Evolutionary conservation across 2,797 vertebrate species (phyloP).

Genomic region (Perdix hodgsoniae): DNA sequence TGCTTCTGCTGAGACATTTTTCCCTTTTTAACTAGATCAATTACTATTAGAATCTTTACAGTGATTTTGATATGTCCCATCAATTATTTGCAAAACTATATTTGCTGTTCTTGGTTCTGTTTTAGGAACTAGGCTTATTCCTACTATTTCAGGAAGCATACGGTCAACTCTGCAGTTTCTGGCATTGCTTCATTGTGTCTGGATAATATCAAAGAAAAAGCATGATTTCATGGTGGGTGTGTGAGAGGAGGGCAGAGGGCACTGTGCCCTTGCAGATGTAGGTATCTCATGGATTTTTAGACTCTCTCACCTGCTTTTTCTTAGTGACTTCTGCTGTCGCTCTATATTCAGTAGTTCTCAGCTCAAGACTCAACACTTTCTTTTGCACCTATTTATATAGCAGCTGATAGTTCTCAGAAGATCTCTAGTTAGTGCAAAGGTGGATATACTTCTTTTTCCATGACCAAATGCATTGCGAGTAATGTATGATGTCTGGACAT

Average conservation of each 20-base stretch:
- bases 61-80: neutral
- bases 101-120: neutral
- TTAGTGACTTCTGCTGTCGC: neutral
- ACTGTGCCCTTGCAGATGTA: neutral
- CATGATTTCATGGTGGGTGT: rapidly evolving
- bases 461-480: conserved; percentile 19
- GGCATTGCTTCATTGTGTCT: neutral
- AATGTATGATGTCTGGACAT: conserved; percentile 59
- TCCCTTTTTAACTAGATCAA: neutral
- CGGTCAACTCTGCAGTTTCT: neutral
- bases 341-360: neutral
- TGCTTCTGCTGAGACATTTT: neutral
- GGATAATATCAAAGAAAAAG: neutral
- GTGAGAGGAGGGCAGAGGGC: neutral
- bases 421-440: conserved; percentile 33
- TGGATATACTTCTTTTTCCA: neutral
- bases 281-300: neutral
- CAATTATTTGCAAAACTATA: neutral
- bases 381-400: neutral
- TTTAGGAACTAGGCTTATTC: neutral
- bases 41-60: neutral
- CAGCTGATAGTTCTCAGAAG: neutral
- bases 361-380: neutral
- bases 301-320: rapidly evolving
- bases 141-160: neutral